These are phyloP conservation scores for Drosophila kanapiae DNA, from an alignment of 1,140 invertebrate genomes.

Conservation along the genomic window DNA sequence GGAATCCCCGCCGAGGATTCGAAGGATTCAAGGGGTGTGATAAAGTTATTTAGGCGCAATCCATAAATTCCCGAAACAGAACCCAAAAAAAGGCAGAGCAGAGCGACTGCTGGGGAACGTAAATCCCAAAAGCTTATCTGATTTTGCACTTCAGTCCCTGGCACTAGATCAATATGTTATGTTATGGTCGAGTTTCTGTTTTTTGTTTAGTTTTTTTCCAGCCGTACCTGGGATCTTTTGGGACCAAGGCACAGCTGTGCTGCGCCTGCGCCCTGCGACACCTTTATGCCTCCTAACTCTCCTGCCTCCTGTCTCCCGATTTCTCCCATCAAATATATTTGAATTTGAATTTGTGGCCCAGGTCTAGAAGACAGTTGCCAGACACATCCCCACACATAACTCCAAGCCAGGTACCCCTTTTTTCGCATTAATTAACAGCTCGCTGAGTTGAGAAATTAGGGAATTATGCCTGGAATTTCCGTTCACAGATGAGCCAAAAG, in stretches of 20 bases:
- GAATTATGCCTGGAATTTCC: conserved; percentile 82
- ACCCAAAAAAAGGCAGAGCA: conserved; percentile 44
- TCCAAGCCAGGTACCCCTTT: conserved; percentile 9
- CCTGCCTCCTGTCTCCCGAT: conserved; percentile 2
- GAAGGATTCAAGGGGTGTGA: conserved; percentile 53
- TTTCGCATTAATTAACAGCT: conserved; percentile 75
- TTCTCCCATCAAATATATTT: conserved; percentile 29
- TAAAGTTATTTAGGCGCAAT: conserved; percentile 84
- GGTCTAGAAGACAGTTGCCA: conserved; percentile 42
- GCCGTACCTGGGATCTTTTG: conserved; percentile 52
- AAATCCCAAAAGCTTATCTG: conserved; percentile 75
- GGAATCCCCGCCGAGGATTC: conserved; percentile 35
- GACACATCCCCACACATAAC: conserved; percentile 27
- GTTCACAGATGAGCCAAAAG: conserved; percentile 44
- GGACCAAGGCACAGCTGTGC: conserved; percentile 72
- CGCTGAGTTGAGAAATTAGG: conserved; percentile 74
- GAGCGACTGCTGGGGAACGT: conserved; percentile 14
- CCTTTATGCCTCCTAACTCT: conserved; percentile 14
- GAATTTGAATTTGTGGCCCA: conserved; percentile 36
- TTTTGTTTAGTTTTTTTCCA: conserved; percentile 2
- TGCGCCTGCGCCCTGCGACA: conserved; percentile 74
- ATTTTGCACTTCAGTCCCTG: conserved; percentile 77
- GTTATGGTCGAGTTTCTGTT: conserved; percentile 44
- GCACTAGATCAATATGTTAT: conserved; percentile 77
- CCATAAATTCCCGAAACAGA: conserved; percentile 74